phyloP scores from a whole-genome alignment of 2,113 vertebrate species.

The Gymnocephalus cernua region DNA sequence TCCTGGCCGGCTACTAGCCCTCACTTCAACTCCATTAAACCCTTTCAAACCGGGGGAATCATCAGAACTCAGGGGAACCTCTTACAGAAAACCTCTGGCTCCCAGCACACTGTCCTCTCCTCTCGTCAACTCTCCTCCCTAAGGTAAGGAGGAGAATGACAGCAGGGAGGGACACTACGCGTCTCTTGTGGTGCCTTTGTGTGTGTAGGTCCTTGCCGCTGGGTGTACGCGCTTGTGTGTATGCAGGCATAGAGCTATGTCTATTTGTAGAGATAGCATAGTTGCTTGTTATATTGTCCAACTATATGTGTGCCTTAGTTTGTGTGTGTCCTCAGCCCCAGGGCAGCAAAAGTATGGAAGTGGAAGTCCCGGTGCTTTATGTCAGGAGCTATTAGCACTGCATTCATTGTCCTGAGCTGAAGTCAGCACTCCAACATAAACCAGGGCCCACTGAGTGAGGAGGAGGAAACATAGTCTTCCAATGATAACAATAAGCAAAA shows the following conservation, averaged over 20 bases:
- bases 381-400: conserved; percentile 55
- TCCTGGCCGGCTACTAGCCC: conserved; percentile 51
- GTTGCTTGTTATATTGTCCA: conserved; percentile 41
- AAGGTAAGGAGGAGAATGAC: conserved; percentile 48
- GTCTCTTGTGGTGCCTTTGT: conserved; percentile 25
- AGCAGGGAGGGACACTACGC: conserved; percentile 33
- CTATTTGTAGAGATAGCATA: conserved; percentile 38
- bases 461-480: conserved; percentile 35
- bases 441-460: neutral
- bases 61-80: conserved; percentile 53
- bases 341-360: conserved; percentile 32
- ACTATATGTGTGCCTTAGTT: conserved; percentile 34
- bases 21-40: conserved; percentile 75
- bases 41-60: conserved; percentile 56
- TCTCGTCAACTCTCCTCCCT: conserved; percentile 48
- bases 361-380: conserved; percentile 39
- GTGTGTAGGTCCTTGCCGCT: conserved; percentile 16
- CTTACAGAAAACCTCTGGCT: conserved; percentile 45
- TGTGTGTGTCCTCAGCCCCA: conserved; percentile 20
- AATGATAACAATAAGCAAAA: conserved; percentile 29
- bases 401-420: conserved; percentile 39
- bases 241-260: conserved; percentile 32
- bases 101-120: conserved; percentile 30
- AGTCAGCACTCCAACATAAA: conserved; percentile 41
- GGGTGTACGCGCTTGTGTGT: conserved; percentile 5